Base-by-base conservation (phyloP, 2,888 invertebrate genomes). In the Coelopa pilipes region DNA sequence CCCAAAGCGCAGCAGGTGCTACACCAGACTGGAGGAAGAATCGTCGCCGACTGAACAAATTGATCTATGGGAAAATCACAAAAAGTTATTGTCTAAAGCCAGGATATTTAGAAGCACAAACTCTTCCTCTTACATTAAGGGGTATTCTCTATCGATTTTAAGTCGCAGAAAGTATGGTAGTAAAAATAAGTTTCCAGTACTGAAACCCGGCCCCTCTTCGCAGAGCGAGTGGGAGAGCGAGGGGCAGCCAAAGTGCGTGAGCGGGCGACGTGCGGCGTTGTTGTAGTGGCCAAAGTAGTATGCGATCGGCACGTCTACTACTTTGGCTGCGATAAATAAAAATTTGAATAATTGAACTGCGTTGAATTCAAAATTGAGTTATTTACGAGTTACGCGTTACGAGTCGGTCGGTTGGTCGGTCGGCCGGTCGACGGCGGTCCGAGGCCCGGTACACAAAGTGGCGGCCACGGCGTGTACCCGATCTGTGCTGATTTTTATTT, bases 271-370 rank as follows among this genome's bases (percentile, higher is more conserved):
- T 53, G 7, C 10, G 10, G 3, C 3, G 5, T 15, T 53, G n/a
- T 53, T 53, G 53, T 53, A 3, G 13, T 24, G 3, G 45, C 1
- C 12, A 24, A 15, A 19, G 15, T 12, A 34, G 11, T 24, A 10
- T 24, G 7, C 60, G 24, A 62, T 34, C 62, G 10, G 11, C 24
- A 24, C 21, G 62, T 34, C 62, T 34, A 62, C 34, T 34, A 62
- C 62, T 62, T 45, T 62, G 62, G 34, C 10, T 34, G 24, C 45
- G 34, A 69, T 70, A 70, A 50, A 62, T 63, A 63, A 34, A 55
- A 71, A 71, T 71, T 63, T 65, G 65, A 65, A 71, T 71, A 71
- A 71, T 71, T 71, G 71, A 71, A 71, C 46, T 71, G 53, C 53
- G 63, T 57, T 55, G 65, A 71, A 63, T 55, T 71, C 53, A 55